A percentile compares a stretch with the other conserved stretches of the same genome.
Conservation (phyloP, 2,888 invertebrate species). For the Coelinius sp. region DNA sequence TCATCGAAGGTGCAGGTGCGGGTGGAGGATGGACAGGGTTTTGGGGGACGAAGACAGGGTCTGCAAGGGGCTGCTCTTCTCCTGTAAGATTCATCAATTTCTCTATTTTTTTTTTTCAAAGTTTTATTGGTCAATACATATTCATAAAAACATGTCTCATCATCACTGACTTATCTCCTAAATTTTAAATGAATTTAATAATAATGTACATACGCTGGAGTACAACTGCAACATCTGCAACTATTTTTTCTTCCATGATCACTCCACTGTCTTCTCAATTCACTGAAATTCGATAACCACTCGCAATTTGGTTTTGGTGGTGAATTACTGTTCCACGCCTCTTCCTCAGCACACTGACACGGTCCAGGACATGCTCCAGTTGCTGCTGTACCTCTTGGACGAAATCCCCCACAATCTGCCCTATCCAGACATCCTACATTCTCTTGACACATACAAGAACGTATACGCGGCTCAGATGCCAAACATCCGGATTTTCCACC, state of each 20-base stretch:
- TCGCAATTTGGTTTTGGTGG: conserved; percentile 61
- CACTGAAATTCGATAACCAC: conserved; percentile 61
- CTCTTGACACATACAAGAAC: conserved; percentile 54
- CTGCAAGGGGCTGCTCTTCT: conserved; percentile 52
- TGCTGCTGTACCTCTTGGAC: conserved; percentile 48
- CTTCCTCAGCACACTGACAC: conserved; percentile 62
- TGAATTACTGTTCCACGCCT: conserved; percentile 60
- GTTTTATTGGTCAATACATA: no score
- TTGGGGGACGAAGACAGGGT: conserved; percentile 46
- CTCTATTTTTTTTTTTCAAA: no score
- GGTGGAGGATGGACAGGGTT: not conserved
- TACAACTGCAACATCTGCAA: conserved; percentile 61
- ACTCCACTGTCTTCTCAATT: conserved; percentile 64
- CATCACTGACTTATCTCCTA: not conserved
- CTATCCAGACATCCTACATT: conserved; percentile 53
- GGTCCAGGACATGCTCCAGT: conserved; percentile 55
- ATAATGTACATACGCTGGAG: conserved; percentile 47
- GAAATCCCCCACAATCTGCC: conserved; percentile 52
- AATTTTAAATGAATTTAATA: not conserved
- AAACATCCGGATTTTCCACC: conserved; percentile 42
- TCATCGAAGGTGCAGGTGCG: conserved; percentile 29
- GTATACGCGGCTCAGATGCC: conserved; percentile 45
- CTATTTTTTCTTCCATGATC: conserved; percentile 56
- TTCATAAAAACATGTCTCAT: no score
- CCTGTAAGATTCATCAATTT: conserved; percentile 43